Evolutionary conservation across 2,797 vertebrate genomes (phyloP).

Genomic region (Coluber constrictor): DNA sequence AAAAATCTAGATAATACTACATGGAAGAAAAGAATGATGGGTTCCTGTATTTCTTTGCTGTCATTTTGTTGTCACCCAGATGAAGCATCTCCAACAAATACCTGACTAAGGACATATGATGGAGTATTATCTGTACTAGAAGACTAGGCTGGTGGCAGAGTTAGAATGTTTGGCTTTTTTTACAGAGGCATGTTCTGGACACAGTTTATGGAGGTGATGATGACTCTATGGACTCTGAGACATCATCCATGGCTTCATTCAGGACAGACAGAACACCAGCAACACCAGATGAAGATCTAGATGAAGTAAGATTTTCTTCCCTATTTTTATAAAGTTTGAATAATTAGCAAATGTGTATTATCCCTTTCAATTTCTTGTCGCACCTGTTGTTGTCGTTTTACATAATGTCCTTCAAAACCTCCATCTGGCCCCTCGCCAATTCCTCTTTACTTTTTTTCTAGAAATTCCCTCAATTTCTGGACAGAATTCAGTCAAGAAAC

Average conservation of each 20-base stretch:
- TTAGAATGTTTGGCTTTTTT: slow-evolving; percentile 7
- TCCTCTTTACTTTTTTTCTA: background rate
- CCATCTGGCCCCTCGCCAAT: background rate
- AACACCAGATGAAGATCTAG: slow-evolving; percentile 92
- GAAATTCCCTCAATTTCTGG: background rate
- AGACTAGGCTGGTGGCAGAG: background rate
- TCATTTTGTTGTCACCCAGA: background rate
- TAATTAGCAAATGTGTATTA: background rate
- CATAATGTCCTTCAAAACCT: background rate
- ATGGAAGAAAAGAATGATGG: background rate
- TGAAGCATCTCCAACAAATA: background rate
- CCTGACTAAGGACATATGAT: background rate
- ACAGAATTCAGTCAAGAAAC: background rate
- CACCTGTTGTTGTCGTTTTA: background rate
- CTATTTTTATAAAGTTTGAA: background rate
- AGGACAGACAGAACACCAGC: slow-evolving; percentile 94
- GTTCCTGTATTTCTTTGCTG: background rate
- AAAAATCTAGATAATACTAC: background rate
- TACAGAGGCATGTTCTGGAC: slow-evolving; percentile 90
- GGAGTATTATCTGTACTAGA: background rate
- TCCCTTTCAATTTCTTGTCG: background rate
- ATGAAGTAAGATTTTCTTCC: slow-evolving; percentile 76
- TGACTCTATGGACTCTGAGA: slow-evolving; percentile 97
- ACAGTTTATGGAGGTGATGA: slow-evolving; percentile 95
- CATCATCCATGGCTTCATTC: slow-evolving; percentile 93